phyloP scores from a whole-genome alignment of 2,888 invertebrate genomes.

The Caenorhabditis panamensis region DNA sequence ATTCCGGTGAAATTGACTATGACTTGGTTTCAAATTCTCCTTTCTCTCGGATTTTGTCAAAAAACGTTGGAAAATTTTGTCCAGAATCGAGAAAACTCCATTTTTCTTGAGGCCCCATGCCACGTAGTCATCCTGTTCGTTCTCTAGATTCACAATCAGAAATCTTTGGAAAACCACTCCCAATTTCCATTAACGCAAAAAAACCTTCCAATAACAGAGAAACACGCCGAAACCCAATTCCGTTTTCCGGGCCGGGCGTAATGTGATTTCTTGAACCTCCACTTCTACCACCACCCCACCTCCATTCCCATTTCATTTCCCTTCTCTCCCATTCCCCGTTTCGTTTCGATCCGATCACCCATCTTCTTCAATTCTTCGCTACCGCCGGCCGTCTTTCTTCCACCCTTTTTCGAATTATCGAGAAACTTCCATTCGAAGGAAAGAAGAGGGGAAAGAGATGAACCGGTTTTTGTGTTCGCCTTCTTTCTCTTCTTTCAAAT shows the following conservation, averaged over 20 bases:
- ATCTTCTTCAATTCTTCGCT: slow-evolving; percentile 7
- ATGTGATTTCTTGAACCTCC: slow-evolving; percentile 39
- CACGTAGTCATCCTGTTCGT: no score
- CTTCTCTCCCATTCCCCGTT: no score
- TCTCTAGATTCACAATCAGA: no score
- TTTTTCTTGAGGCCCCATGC: no score
- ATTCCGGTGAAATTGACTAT: no score
- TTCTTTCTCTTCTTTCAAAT: slow-evolving; percentile 8
- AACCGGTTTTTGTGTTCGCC: slow-evolving; percentile 38
- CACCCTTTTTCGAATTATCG: slow-evolving; percentile 34
- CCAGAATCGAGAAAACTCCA: no score
- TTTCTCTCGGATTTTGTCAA: no score
- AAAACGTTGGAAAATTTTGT: no score
- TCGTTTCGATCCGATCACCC: slow-evolving; percentile 8
- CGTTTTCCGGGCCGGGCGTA: background rate
- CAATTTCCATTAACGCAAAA: background rate
- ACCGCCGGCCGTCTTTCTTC: background rate
- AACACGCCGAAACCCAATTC: no score
- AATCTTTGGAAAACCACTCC: no score
- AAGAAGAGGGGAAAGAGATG: background rate
- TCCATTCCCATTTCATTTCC: background rate
- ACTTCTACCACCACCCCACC: background rate
- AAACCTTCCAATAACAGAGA: background rate
- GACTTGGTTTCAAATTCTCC: no score
- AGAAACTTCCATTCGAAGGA: slow-evolving; percentile 27